Evolutionary conservation across 2,888 invertebrate genomes (phyloP).

Genomic region (Pocota personata): DNA sequence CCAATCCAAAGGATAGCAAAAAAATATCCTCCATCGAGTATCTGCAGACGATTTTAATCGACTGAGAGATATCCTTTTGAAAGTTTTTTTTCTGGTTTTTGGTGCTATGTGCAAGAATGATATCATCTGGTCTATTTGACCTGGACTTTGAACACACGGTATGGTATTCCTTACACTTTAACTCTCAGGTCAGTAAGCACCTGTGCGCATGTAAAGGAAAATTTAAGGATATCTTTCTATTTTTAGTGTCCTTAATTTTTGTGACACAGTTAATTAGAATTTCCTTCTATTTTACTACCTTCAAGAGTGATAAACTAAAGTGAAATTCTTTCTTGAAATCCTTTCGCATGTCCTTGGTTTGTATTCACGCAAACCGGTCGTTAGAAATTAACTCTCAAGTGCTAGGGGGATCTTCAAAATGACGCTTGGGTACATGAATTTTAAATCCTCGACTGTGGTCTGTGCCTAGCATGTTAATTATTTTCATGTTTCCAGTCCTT

Average conservation of each 20-base stretch:
- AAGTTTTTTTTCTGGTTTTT: constrained; percentile 8
- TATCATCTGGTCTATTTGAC: constrained; percentile 44
- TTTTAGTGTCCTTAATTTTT: constrained; percentile 2
- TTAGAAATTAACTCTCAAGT: neutral
- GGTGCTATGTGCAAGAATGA: constrained; percentile 37
- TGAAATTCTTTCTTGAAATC: neutral
- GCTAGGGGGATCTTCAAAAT: neutral
- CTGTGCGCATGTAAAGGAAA: neutral
- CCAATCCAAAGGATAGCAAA: neutral
- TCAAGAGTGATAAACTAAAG: constrained; percentile 10
- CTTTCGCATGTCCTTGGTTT: constrained; percentile 8
- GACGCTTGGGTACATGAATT: constrained; percentile 4
- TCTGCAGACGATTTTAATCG: constrained; percentile 52
- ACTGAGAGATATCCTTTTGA: constrained; percentile 23
- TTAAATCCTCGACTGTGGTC: constrained; percentile 7
- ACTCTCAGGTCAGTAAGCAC: neutral
- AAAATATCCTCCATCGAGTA: constrained; percentile 19
- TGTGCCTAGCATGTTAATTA: constrained; percentile 48
- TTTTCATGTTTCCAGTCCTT: constrained; percentile 1
- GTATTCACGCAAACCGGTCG: neutral
- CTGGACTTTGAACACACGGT: constrained; percentile 2
- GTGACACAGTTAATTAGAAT: constrained; percentile 44
- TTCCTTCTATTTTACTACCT: constrained; percentile 22
- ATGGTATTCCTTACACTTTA: neutral
- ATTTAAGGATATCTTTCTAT: neutral